phyloP scores from a whole-genome alignment of 2,888 invertebrate species.

The Drosophila emarginata region DNA sequence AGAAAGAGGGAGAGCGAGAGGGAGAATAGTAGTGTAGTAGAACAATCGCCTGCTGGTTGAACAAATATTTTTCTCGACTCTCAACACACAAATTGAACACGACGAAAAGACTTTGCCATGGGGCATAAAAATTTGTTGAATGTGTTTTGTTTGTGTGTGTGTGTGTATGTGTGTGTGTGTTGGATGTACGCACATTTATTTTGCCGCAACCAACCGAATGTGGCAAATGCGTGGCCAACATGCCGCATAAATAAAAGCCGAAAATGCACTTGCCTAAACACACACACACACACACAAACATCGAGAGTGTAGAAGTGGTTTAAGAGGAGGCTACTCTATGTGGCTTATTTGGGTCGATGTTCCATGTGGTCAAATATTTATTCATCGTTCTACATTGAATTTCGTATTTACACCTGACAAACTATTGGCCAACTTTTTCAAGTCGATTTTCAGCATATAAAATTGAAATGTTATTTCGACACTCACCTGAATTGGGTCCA shows the following conservation, averaged over 20 bases:
- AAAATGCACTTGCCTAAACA: slow-evolving; percentile 67
- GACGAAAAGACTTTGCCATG: not conserved
- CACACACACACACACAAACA: slow-evolving; percentile 18
- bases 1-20: no score
- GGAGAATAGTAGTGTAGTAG: not conserved
- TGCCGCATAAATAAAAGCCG: slow-evolving; percentile 65
- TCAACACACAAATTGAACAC: not conserved
- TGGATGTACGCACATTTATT: slow-evolving; percentile 52
- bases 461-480: not conserved
- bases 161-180: slow-evolving; percentile 29
- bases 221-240: slow-evolving; percentile 55
- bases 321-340: not conserved
- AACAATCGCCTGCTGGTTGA: slow-evolving; percentile 5
- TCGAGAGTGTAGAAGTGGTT: not conserved
- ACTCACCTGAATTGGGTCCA: slow-evolving; percentile 97
- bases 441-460: not conserved
- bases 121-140: slow-evolving; percentile 4
- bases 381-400: slow-evolving; percentile 11
- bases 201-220: slow-evolving; percentile 42
- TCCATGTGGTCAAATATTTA: slow-evolving; percentile 21
- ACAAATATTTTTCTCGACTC: slow-evolving; percentile 2
- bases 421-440: slow-evolving; percentile 3
- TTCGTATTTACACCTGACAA: not conserved
- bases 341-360: slow-evolving; percentile 15
- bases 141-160: not conserved